These are phyloP conservation scores for Eupleurogrammus muticus DNA, from an alignment of 2,797 vertebrate species.

Conservation along the genomic window DNA sequence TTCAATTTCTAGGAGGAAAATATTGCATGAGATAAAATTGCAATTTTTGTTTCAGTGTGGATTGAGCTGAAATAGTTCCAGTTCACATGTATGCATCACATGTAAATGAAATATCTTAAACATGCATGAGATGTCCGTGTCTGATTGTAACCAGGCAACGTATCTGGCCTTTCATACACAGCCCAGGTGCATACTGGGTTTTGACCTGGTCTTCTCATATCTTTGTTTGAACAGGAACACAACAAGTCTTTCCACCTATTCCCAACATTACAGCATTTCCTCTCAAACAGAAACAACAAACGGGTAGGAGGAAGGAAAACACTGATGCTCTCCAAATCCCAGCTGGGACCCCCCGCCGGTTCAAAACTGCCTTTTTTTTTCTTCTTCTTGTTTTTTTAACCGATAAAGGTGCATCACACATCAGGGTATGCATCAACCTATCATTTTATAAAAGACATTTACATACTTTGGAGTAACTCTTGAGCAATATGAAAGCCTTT, in stretches of 20 bases:
- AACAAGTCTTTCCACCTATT: constrained; percentile 11
- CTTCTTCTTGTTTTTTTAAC: constrained; percentile 27
- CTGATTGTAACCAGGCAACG: no score
- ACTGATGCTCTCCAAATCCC: constrained; percentile 27
- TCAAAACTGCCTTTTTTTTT: constrained; percentile 33
- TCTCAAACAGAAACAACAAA: constrained; percentile 40
- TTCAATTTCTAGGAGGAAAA: not conserved
- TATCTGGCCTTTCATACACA: no score
- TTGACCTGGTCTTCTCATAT: not conserved
- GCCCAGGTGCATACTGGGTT: no score
- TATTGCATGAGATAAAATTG: no score
- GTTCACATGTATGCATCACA: no score
- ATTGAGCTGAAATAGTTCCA: no score
- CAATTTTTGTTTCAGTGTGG: not conserved
- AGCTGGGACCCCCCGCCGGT: constrained; percentile 42
- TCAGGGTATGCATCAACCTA: constrained; percentile 30
- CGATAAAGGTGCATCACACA: constrained; percentile 52
- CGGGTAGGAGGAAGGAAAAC: constrained; percentile 33
- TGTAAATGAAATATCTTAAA: no score
- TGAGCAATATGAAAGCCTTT: constrained; percentile 29
- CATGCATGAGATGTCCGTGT: no score
- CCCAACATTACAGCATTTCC: constrained; percentile 1
- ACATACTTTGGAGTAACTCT: constrained; percentile 42
- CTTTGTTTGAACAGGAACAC: not conserved
- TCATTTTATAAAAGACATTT: constrained; percentile 25